These are phyloP conservation scores for Eupithecia vulgata DNA, from an alignment of 2,888 invertebrate species.

Conservation along the genomic window DNA sequence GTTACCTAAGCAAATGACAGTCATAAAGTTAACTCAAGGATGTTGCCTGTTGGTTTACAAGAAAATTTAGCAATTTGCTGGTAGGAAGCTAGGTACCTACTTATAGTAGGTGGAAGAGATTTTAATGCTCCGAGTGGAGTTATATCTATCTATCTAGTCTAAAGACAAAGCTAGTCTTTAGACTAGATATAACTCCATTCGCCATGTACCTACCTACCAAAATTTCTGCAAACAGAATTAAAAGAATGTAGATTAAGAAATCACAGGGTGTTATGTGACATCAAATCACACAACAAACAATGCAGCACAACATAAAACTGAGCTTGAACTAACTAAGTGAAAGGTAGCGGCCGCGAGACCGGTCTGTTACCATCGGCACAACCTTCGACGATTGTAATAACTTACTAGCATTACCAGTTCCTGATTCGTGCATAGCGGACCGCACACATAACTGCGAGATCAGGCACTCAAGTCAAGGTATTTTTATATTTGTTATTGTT, in stretches of 20 bases:
- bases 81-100: background rate
- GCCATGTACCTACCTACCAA: no score
- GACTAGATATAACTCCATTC: background rate
- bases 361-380: conserved; percentile 12
- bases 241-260: background rate
- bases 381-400: conserved; percentile 20
- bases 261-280: background rate
- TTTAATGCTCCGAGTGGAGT: background rate
- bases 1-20: conserved; percentile 25
- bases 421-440: conserved; percentile 18
- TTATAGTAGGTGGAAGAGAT: background rate
- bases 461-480: background rate
- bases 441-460: background rate
- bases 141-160: no score
- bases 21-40: conserved; percentile 31
- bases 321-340: conserved; percentile 21
- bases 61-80: conserved; percentile 7
- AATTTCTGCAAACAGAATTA: background rate
- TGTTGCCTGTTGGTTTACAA: conserved; percentile 6
- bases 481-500: background rate
- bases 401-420: conserved; percentile 23
- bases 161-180: no score
- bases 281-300: background rate
- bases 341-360: conserved; percentile 11
- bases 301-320: background rate